Base-by-base conservation (phyloP, 2,888 invertebrate species). In the Drosophila yooni region DNA sequence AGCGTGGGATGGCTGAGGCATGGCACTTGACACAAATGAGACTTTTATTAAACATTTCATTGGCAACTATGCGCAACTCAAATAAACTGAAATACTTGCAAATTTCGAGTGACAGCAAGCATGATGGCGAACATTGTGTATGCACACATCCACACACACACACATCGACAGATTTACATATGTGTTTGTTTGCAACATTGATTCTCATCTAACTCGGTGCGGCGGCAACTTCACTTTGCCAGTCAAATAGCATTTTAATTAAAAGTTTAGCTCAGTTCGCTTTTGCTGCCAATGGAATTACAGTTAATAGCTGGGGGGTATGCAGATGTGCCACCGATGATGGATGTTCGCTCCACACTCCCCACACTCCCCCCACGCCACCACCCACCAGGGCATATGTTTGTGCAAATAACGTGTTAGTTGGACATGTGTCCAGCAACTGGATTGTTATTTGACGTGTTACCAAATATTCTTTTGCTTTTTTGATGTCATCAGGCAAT, bases 241-340 rank as follows among this genome's bases (percentile, higher is more conserved):
- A 72, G 76, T 75, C 75, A 75, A 68, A 59, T 52, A 50, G 34
- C 56, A 57, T 73, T 83, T 74, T 83, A 80, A 83, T 86, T 83
- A 83, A 83, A 86, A 86, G 57, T 69, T 48, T 51, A 36, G 62
- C 34, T 40, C 21, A 33, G 8, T 21, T 25, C 48, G 53, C 31
- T 33, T 48, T 59, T n/a, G 29, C 59, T 64, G 58, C 40, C 56
- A 50, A 18, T 51, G 65, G 52, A 57, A 62, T 65, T 67, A 61
- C 80, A 79, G 33, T 46, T 70, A 70, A 75, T 85, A 65, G 66
- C 25, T 40, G 67, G 11, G 1, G 3, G 53, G 33, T 8, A 15
- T 46, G n/a, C 29, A 60, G 53, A 58, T 64, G 65, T 46, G 70
- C 50, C 27, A 52, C 71, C 46, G 7, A 54, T 81, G 77, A 68